Evolutionary conservation across 64 coral and sea anemone species (phyloP).

Genomic region (Dendronephthya gigantea): DNA sequence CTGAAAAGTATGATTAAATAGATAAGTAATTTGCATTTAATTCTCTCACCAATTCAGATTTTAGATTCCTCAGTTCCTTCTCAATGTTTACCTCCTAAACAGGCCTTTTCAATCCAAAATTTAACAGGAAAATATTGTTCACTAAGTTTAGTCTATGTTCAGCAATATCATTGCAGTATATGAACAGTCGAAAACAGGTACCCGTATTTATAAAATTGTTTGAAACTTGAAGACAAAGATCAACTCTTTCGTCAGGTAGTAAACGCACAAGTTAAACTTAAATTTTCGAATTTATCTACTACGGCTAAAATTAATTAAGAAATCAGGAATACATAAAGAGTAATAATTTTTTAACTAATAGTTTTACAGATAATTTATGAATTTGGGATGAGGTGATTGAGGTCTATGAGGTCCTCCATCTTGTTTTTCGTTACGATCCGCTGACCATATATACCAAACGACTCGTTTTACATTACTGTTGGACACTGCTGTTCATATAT

Average conservation of each 20-base stretch:
- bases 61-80: too few species aligned
- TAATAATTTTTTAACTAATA: background rate
- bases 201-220: background rate
- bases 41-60: too few species aligned
- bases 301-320: too few species aligned
- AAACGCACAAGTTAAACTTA: background rate
- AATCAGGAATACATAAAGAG: background rate
- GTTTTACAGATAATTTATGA: too few species aligned
- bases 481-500: too few species aligned
- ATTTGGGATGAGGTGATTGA: background rate
- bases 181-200: background rate
- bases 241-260: background rate
- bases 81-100: background rate
- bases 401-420: background rate
- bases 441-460: background rate
- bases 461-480: background rate
- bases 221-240: background rate
- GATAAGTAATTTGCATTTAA: too few species aligned
- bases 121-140: too few species aligned
- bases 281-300: too few species aligned
- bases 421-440: background rate
- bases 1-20: too few species aligned
- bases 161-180: too few species aligned
- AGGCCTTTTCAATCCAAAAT: too few species aligned
- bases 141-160: too few species aligned